Percentiles rank a stretch among this genome's conserved stretches.
Conservation (phyloP, 2,113 vertebrate genomes). For the Pitta sordida region DNA sequence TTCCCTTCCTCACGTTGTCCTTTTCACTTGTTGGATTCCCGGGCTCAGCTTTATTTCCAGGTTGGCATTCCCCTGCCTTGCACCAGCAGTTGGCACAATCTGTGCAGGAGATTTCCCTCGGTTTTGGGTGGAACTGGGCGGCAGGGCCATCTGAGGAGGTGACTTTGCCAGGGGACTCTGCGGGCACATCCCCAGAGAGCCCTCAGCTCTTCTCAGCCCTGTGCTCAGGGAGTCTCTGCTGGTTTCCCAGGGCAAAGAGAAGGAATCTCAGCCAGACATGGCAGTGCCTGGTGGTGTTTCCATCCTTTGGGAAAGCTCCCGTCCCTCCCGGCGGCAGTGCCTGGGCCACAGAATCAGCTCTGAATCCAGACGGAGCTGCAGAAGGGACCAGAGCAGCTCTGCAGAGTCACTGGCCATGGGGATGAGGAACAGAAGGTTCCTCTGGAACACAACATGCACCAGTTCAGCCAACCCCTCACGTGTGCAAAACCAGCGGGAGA, state of each 20-base stretch:
- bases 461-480: rapidly evolving
- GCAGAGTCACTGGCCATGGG: neutral
- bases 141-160: neutral
- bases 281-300: neutral
- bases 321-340: too few relatives aligned
- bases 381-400: neutral
- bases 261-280: neutral
- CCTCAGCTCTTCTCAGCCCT: neutral
- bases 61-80: neutral
- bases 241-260: neutral
- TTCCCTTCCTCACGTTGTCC: neutral
- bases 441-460: neutral
- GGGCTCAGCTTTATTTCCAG: neutral
- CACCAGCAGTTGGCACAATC: neutral
- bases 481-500: rapidly evolving
- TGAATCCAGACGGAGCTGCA: neutral
- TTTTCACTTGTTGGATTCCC: neutral
- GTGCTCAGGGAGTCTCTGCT: neutral
- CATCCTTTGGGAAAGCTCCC: neutral
- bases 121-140: neutral
- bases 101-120: rapidly evolving
- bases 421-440: neutral
- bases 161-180: neutral
- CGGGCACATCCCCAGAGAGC: too few relatives aligned
- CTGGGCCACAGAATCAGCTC: too few relatives aligned